Base-by-base conservation (phyloP, 2,113 vertebrate species). In the Eudyptes chrysolophus region DNA sequence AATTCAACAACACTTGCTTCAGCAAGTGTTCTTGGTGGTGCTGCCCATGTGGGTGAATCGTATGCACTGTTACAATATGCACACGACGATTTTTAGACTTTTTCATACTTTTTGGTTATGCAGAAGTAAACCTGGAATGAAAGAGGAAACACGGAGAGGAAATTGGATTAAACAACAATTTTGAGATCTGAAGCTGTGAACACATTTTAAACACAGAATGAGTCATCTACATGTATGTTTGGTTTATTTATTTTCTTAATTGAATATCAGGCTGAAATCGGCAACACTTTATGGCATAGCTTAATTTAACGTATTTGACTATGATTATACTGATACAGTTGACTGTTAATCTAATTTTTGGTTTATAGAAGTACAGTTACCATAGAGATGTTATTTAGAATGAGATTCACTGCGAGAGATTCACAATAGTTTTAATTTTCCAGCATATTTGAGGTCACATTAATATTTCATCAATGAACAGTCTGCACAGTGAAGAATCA, bases 401-500 rank as follows among this genome's bases (percentile, higher is more conserved):
- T 86, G 44, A 76, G 57, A 93, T 79, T 96, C 87, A 60, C 57
- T 84, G 72, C 57, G 70, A 83, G 16, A 29, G 16, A 83, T 79
- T 96, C 68, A 82, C 57, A 89, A 90, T 83, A 91, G 32, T 93
- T 91, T 76, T 79, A 86, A 87, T 92, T 97, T 97, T 96, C 93
- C 87, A 95, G 71, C 93, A 87, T 94, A 86, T 97, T 91, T 89
- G 77, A 96, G 94, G 77, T 70, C 78, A 80, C 95, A 95, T 90
- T 97, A 97, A 97, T 94, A 98, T 97, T 97, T 98, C 88, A 97
- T 94, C 95, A 98, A 96, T 97, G 76, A 96, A 94, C 85, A 79
- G 61, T 97, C 87, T 94, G 79, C 75, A 55, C 87, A 94, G 81
- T 75, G 80, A 44, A 98, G 82, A 93, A 94, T 87, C 85, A 71